phyloP scores from a whole-genome alignment of 1,140 invertebrate species.

The Pararge aegeria region DNA sequence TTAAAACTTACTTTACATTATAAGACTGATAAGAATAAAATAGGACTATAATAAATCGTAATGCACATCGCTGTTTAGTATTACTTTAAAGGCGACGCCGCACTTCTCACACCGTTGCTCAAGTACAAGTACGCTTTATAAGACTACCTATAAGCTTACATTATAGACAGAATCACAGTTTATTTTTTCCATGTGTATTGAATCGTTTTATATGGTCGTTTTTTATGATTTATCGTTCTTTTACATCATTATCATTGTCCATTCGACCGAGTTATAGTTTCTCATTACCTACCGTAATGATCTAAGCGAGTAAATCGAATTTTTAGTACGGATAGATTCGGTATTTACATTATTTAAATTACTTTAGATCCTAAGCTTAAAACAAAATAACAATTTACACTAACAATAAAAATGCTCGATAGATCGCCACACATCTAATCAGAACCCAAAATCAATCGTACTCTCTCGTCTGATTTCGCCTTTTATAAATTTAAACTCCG shows the following conservation, averaged over 20 bases:
- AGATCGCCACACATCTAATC: slow-evolving; percentile 67
- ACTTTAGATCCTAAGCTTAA: slow-evolving; percentile 73
- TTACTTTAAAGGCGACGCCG: background rate
- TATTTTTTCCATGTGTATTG: slow-evolving; percentile 71
- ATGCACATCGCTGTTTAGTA: background rate
- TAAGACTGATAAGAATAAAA: too few relatives aligned
- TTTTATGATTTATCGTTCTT: slow-evolving; percentile 27
- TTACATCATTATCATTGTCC: slow-evolving; percentile 43
- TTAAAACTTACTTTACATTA: too few relatives aligned
- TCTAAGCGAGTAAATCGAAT: slow-evolving; percentile 63
- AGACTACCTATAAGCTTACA: slow-evolving; percentile 68
- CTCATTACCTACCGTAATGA: slow-evolving; percentile 66
- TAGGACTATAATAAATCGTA: background rate
- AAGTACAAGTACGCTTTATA: slow-evolving; percentile 49
- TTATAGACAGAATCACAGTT: slow-evolving; percentile 78
- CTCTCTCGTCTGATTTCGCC: slow-evolving; percentile 67
- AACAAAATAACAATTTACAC: slow-evolving; percentile 79
- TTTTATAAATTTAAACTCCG: slow-evolving; percentile 76
- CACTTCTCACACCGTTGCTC: slow-evolving; percentile 39
- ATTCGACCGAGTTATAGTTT: slow-evolving; percentile 65
- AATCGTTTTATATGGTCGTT: slow-evolving; percentile 41
- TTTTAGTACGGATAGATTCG: slow-evolving; percentile 65
- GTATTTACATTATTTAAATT: slow-evolving; percentile 75
- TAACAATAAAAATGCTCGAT: slow-evolving; percentile 78
- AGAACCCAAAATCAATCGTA: slow-evolving; percentile 70